Percentiles rank a stretch among this genome's conserved stretches.
Evolutionary conservation across 2,888 invertebrate species (phyloP).

Genomic region (Nymphalis c-album): DNA sequence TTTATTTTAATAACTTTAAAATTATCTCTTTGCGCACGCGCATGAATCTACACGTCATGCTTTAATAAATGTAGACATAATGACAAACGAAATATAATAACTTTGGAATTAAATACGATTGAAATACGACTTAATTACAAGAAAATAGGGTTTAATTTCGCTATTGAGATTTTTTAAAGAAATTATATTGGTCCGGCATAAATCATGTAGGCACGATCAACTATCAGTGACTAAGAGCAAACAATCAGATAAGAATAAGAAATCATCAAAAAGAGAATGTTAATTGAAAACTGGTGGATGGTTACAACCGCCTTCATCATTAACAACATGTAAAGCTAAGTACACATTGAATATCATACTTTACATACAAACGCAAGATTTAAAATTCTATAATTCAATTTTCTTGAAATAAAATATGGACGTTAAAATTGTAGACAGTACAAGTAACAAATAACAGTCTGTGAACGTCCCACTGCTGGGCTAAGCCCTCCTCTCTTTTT

Average conservation of each 20-base stretch:
- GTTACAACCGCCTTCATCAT: slow-evolving; percentile 30
- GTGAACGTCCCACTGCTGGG: too few relatives aligned
- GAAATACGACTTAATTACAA: slow-evolving; percentile 7
- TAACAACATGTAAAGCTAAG: slow-evolving; percentile 33
- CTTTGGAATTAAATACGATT: neutral
- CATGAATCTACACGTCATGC: slow-evolving; percentile 34
- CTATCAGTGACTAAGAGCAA: slow-evolving; percentile 44
- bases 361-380: neutral
- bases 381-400: neutral
- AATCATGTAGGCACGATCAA: slow-evolving; percentile 44
- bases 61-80: slow-evolving; percentile 42
- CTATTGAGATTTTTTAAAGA: slow-evolving; percentile 8
- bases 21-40: slow-evolving; percentile 36
- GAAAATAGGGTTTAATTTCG: slow-evolving; percentile 17
- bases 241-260: slow-evolving; percentile 45
- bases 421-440: too few relatives aligned
- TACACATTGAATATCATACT: slow-evolving; percentile 10
- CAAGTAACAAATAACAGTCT: too few relatives aligned
- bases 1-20: slow-evolving; percentile 31
- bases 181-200: slow-evolving; percentile 41
- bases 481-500: too few relatives aligned
- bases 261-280: slow-evolving; percentile 46
- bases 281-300: slow-evolving; percentile 44
- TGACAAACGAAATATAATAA: slow-evolving; percentile 38
- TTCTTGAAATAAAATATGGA: too few relatives aligned